Base-by-base conservation (phyloP, 2,113 vertebrate genomes). In the Leptocoma aspasia region DNA sequence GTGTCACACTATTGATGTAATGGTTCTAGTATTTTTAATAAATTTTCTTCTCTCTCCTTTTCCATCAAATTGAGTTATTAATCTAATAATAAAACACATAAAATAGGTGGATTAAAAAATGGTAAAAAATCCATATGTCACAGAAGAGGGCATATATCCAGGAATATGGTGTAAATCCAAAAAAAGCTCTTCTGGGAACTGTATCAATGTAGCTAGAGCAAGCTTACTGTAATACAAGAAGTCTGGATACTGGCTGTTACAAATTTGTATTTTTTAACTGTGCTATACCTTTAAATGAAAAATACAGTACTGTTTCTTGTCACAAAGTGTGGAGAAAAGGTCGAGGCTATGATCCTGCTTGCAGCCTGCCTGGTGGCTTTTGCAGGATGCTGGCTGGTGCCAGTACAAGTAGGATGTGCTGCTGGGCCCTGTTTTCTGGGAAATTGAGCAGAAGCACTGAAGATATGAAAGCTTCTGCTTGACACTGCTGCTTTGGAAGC, bases 401-500 rank as follows among this genome's bases (percentile, higher is more conserved):
- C 53, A 84, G 50, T 9, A 28, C 64, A 42, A 76, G 57, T 31
- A 42, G 75, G 30, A 79, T 68, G 54, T 64, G 27, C 79, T 86
- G 72, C 77, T 81, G 45, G 65, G 69, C 83, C 1, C 0, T 81
- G 39, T 57, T 90, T 91, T 78, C 82, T 95, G 66, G 69, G 90
- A 95, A 92, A 83, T 9, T 41, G 90, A 95, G 83, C 86, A 92
- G 86, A 82, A 91, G 64, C 81, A 57, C 78, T 61, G 66, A 86
- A 91, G 80, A 72, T 63, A 42, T 0, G 2, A 94, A 95, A 91
- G 88, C 82, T 96, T 92, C 78, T 95, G 72, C 88, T 95, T 96
- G 87, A 91, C 86, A 91, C 76, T 76, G 88, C 89, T 92, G 76
- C 84, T 95, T 90, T 92, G 90, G 93, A 96, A 97, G 86, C 78